These are phyloP conservation scores for Calcarius ornatus DNA, from an alignment of 2,113 vertebrate species.

Conservation along the genomic window DNA sequence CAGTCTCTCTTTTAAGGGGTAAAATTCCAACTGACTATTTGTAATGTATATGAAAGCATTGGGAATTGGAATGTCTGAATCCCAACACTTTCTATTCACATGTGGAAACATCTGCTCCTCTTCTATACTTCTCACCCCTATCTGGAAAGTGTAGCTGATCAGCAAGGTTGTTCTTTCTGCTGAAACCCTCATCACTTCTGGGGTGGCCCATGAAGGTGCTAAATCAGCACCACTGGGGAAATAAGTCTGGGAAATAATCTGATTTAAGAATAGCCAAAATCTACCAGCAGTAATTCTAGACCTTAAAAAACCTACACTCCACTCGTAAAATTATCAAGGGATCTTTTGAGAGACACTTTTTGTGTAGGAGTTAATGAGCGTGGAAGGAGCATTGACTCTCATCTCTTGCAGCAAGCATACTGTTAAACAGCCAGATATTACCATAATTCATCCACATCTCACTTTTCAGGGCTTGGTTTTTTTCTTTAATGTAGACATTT, in stretches of 20 bases:
- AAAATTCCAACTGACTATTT: background rate
- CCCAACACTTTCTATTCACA: background rate
- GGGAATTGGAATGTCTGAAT: background rate
- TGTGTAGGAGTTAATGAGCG: background rate
- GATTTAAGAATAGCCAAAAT: background rate
- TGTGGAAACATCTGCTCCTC: background rate
- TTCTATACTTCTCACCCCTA: background rate
- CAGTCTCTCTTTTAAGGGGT: background rate
- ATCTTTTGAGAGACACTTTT: background rate
- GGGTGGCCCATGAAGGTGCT: background rate
- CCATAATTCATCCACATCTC: background rate
- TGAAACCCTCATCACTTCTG: background rate
- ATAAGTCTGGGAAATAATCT: background rate
- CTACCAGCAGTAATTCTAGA: background rate
- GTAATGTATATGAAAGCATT: background rate
- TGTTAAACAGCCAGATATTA: background rate
- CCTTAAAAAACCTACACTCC: accelerated
- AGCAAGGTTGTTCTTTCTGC: background rate
- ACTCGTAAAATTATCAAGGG: background rate
- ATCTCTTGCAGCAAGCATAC: background rate
- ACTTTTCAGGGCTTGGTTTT: background rate
- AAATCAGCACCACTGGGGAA: background rate
- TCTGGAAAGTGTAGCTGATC: background rate
- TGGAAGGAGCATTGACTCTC: background rate
- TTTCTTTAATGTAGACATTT: background rate